Percentiles rank a stretch among this genome's conserved stretches.
These are phyloP conservation scores for Poeciliopsis infans DNA, from an alignment of 2,797 vertebrate genomes.

Conservation along the genomic window DNA sequence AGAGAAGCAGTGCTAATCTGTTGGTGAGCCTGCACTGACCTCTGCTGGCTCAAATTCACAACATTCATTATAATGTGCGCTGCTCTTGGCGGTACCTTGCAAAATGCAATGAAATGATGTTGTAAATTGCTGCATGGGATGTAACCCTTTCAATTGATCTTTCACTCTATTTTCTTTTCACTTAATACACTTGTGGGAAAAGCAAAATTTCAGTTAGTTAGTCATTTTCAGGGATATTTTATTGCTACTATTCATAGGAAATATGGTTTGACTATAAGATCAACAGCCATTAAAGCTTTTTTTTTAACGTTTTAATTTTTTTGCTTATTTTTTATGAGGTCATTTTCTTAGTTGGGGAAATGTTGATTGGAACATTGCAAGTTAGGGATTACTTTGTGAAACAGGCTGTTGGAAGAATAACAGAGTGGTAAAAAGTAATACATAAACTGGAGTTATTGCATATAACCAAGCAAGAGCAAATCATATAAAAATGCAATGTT, in stretches of 20 bases:
- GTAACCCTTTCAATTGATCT: background rate
- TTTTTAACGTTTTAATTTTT: background rate
- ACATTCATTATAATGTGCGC: background rate
- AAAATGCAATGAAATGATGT: background rate
- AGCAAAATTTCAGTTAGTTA: background rate
- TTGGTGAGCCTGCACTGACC: conserved; percentile 31
- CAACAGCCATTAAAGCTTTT: background rate
- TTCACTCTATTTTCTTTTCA: background rate
- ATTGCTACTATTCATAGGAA: background rate
- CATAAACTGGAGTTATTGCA: background rate
- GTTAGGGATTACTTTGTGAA: background rate
- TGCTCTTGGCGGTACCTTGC: background rate
- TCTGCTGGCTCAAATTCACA: conserved; percentile 50
- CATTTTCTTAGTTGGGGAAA: background rate
- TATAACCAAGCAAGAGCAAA: background rate
- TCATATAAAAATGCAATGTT: background rate
- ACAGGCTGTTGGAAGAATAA: background rate
- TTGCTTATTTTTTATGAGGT: background rate
- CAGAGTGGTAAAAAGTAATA: background rate
- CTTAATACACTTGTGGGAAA: background rate
- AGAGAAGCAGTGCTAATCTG: background rate
- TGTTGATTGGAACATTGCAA: background rate
- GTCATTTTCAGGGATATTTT: background rate
- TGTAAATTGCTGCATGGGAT: background rate
- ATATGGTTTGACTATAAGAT: background rate